These are phyloP conservation scores for Amyelois transitella DNA, from an alignment of 1,140 invertebrate species.

Conservation along the genomic window DNA sequence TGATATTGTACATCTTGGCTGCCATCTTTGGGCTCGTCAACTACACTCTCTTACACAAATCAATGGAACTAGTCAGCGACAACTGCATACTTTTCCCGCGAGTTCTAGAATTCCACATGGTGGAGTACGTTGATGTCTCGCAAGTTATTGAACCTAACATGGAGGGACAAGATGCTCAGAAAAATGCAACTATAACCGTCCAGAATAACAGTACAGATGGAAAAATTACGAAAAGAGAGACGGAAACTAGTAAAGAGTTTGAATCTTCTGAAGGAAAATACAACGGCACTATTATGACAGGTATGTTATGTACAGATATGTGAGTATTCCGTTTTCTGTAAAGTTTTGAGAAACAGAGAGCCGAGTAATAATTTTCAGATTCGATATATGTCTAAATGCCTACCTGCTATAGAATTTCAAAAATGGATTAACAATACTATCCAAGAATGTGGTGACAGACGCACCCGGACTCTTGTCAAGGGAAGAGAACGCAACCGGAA, in stretches of 20 bases:
- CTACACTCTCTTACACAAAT: conserved; percentile 50
- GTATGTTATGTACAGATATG: too few species aligned
- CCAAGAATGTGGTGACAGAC: too few species aligned
- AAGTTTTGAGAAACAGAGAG: too few species aligned
- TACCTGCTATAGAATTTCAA: too few species aligned
- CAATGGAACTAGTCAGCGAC: conserved; percentile 44
- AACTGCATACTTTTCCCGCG: conserved; percentile 51
- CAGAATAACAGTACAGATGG: not conserved
- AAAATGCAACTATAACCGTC: not conserved
- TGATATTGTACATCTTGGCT: conserved; percentile 43
- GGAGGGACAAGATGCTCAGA: conserved; percentile 1
- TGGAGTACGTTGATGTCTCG: conserved; percentile 3
- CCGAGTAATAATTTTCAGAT: too few species aligned
- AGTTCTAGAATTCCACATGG: conserved; percentile 35
- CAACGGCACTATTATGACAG: conserved; percentile 16
- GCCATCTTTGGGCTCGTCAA: conserved; percentile 53
- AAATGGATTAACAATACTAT: too few species aligned
- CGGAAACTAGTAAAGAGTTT: conserved; percentile 5
- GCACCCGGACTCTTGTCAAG: too few species aligned
- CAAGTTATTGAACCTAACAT: not conserved
- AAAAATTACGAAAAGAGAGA: conserved; percentile 9
- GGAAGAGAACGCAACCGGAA: too few species aligned
- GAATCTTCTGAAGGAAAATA: conserved; percentile 8
- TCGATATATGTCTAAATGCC: too few species aligned
- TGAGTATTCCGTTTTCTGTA: conserved; percentile 6